Conservation (phyloP, 2,113 vertebrate genomes). For the Lanius ludovicianus region DNA sequence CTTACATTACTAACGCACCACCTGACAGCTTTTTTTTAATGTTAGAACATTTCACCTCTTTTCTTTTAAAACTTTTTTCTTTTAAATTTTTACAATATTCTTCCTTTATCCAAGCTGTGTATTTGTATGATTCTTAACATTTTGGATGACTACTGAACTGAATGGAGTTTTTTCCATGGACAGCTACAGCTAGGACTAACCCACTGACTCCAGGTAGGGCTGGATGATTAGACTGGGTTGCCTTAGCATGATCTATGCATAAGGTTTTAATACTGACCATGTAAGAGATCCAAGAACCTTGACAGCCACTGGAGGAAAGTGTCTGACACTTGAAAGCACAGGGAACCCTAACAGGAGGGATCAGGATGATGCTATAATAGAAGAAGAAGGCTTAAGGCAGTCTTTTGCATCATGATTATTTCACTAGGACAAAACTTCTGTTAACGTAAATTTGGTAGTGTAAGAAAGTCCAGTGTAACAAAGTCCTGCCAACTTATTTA, state of each 20-base stretch:
- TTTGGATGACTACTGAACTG: not conserved
- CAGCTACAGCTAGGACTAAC: not conserved
- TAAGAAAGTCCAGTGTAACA: not conserved
- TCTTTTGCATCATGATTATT: not conserved
- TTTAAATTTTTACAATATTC: not conserved
- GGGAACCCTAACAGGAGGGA: not conserved
- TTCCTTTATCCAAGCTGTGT: not conserved
- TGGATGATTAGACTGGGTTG: not conserved
- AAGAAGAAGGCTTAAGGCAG: not conserved
- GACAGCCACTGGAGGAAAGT: not conserved
- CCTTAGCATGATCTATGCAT: not conserved
- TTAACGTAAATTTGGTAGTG: rapidly evolving
- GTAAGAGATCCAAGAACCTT: not conserved
- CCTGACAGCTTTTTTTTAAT: not conserved
- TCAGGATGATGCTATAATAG: not conserved
- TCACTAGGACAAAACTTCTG: not conserved
- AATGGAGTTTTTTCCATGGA: not conserved
- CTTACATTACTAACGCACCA: not conserved
- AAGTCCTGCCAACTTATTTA: not conserved
- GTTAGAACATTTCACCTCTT: not conserved
- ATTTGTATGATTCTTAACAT: not conserved
- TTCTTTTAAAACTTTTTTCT: not conserved
- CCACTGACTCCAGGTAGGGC: not conserved
- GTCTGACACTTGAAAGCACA: not conserved
- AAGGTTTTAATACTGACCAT: not conserved